A percentile compares a stretch with the other conserved stretches of the same genome.
phyloP scores from a whole-genome alignment of 2,113 vertebrate species.

The Prolemur simus region DNA sequence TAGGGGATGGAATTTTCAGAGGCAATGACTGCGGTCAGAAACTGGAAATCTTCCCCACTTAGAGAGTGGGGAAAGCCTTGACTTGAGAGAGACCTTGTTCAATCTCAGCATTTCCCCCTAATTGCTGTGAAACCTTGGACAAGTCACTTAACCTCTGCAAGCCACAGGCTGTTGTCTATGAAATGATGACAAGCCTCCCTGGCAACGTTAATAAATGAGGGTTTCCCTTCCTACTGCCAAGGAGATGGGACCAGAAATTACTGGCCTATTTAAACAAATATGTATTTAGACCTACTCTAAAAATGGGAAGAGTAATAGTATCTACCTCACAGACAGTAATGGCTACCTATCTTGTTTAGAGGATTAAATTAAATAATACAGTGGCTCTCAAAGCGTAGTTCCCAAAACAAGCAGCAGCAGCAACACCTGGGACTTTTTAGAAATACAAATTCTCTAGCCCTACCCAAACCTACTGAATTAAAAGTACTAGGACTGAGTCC shows the following conservation, averaged over 20 bases:
- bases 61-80: neutral
- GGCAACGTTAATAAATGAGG: neutral
- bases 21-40: neutral
- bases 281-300: neutral
- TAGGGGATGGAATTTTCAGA: neutral
- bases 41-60: neutral
- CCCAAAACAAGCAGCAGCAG: neutral
- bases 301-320: neutral
- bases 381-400: neutral
- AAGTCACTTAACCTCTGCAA: neutral
- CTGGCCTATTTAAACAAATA: neutral
- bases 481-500: neutral
- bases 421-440: neutral
- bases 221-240: neutral
- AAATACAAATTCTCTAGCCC: neutral
- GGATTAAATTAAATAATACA: neutral
- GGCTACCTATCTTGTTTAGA: neutral
- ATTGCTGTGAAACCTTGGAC: neutral
- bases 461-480: neutral
- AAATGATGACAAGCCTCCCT: neutral
- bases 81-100: neutral
- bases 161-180: neutral
- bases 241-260: neutral
- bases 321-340: neutral
- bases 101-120: neutral